Evolutionary conservation across 2,888 invertebrate genomes (phyloP), one percentile per base, ranked within the genome.

Genomic region (Epinotia brunnichana): DNA sequence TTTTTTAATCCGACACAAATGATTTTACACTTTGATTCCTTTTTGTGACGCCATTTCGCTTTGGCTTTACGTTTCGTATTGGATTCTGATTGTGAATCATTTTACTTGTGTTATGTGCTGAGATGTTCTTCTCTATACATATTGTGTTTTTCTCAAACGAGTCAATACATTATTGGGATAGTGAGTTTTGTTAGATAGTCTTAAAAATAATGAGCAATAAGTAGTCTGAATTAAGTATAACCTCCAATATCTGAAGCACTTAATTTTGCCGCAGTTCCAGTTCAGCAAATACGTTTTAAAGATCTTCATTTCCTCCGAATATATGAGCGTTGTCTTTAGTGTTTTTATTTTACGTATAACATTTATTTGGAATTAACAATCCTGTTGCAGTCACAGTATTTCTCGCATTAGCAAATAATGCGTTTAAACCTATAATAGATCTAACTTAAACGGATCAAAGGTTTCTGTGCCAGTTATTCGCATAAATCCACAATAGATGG

Each of bases 1-100:
- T 92, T 92, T 92, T 92, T 92, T 90, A 89, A 91, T 91, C 89
- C 90, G 81, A 87, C 90, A 91, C 92, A 91, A 90, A 91, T 91
- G 90, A 91, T 90, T 91, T 91, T 91, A 91, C 90, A 90, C 90
- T 91, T 88, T 88, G 85, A 84, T 87, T 89, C 88, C 85, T 88
- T 90, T 91, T 88, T 88, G 87, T 88, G 82, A 83, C 80, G 85
- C 84, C 83, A 88, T 90, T 90, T 89, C 85, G 88, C 87, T 87
- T 81, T 81, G 84, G 82, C 81, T 87, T 88, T 88, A 89, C 83
- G 85, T 87, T 80, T 80, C 79, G 79, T 79, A 82, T 81, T 83
- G 80, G 79, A 80, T 79, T 82, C 78, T 81, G 74, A 48, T 59
- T 69, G 19, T 29, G 39, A 35, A 44, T 62, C 35, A 7, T 72